A percentile compares a stretch with the other conserved stretches of the same genome.
Conservation (phyloP, 2,888 invertebrate species). For the Eledona agricola region DNA sequence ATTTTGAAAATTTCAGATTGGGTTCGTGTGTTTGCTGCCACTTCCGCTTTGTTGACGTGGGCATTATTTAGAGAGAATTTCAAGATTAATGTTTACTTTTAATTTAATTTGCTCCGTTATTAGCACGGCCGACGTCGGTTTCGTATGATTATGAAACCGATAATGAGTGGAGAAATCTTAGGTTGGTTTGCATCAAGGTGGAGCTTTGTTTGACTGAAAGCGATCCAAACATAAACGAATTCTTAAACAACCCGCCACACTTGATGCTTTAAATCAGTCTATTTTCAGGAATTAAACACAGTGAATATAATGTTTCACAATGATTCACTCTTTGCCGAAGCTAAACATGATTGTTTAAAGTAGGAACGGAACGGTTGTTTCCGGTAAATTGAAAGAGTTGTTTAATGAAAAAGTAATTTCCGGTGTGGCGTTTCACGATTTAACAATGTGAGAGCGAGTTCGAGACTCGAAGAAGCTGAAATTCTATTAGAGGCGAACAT, state of each 20-base stretch:
- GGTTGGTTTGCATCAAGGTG: constrained; percentile 1
- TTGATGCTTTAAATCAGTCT: constrained; percentile 8
- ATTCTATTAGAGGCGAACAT: constrained; percentile 30
- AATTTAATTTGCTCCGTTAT: too few relatives aligned
- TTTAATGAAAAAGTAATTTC: background rate
- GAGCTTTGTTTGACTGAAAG: constrained; percentile 1
- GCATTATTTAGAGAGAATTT: too few relatives aligned
- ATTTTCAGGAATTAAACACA: constrained; percentile 11
- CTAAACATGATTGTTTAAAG: background rate
- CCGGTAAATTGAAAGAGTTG: background rate
- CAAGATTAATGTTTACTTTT: too few relatives aligned
- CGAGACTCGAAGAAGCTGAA: constrained; percentile 29
- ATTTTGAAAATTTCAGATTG: too few relatives aligned
- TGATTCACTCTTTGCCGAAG: too few relatives aligned
- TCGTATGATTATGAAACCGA: too few relatives aligned
- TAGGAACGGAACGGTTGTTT: constrained; percentile 1
- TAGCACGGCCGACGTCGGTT: too few relatives aligned
- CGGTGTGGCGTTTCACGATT: constrained; percentile 1
- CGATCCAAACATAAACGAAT: too few relatives aligned
- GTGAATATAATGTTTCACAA: constrained; percentile 8
- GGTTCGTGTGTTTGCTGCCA: too few relatives aligned
- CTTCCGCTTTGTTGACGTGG: too few relatives aligned
- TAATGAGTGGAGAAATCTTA: too few relatives aligned
- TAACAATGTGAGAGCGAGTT: constrained; percentile 7
- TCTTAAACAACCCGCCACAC: too few relatives aligned